Conservation (phyloP, 37 sponge, comb jelly and placozoan species). For the Bolinopsis microptera region DNA sequence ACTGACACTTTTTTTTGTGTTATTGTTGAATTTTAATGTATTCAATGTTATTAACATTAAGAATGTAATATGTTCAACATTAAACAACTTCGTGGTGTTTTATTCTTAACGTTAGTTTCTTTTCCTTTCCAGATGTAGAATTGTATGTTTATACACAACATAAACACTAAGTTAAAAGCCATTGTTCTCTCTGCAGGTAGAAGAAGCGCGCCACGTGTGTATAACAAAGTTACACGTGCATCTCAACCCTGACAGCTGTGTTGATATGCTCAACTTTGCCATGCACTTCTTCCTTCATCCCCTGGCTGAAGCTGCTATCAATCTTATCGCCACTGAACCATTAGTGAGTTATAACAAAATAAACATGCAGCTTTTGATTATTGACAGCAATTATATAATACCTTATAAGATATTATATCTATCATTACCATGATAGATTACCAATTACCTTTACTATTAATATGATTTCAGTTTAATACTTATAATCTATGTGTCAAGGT, state of each 20-base stretch:
- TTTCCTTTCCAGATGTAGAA: not conserved
- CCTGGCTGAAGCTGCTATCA: slow-evolving; percentile 52
- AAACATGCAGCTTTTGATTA: not conserved
- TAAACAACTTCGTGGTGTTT: not conserved
- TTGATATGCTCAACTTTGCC: slow-evolving; percentile 41
- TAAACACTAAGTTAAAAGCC: no score
- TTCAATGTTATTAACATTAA: no score
- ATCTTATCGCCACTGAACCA: not conserved
- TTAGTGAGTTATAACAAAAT: not conserved
- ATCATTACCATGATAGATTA: no score
- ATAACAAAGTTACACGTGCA: slow-evolving; percentile 54
- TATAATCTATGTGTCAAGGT: no score
- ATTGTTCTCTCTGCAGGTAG: no score
- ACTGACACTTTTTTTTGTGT: no score
- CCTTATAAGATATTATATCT: not conserved
- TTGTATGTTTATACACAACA: no score
- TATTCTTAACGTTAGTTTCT: not conserved
- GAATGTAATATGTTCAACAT: no score
- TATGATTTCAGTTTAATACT: no score
- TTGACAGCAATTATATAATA: not conserved
- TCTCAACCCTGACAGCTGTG: slow-evolving; percentile 53
- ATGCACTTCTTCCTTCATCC: slow-evolving; percentile 34
- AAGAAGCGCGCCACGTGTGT: slow-evolving; percentile 26
- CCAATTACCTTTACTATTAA: no score
- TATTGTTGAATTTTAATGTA: no score